These are phyloP conservation scores for Corvus hawaiiensis DNA, from an alignment of 2,113 vertebrate species.

Conservation along the genomic window DNA sequence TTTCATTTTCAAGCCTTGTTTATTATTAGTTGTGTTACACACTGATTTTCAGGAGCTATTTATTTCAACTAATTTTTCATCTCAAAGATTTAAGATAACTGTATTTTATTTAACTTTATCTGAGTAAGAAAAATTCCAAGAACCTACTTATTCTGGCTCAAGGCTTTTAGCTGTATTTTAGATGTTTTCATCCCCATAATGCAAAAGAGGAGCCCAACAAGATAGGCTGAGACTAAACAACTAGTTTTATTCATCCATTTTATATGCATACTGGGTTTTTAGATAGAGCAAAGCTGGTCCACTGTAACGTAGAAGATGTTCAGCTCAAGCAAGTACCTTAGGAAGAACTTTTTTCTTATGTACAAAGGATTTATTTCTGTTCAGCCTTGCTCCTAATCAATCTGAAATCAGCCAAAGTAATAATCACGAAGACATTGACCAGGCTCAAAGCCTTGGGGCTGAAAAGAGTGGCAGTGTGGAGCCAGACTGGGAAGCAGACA, in stretches of 20 bases:
- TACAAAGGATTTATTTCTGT: background rate
- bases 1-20: background rate
- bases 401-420: background rate
- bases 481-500: background rate
- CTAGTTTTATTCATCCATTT: background rate
- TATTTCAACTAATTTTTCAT: background rate
- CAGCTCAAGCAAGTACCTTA: background rate
- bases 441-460: background rate
- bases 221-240: background rate
- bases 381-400: background rate
- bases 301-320: background rate
- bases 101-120: background rate
- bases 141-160: background rate
- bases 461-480: background rate
- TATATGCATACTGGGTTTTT: background rate
- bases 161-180: background rate
- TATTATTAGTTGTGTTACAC: background rate
- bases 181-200: background rate
- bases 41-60: background rate
- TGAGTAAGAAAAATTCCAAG: background rate
- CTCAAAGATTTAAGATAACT: background rate
- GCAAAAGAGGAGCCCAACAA: background rate
- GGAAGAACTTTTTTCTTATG: background rate
- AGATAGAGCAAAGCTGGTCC: background rate
- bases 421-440: background rate